phyloP scores from a whole-genome alignment of 2,888 invertebrate genomes.

The Sycophila texana region DNA sequence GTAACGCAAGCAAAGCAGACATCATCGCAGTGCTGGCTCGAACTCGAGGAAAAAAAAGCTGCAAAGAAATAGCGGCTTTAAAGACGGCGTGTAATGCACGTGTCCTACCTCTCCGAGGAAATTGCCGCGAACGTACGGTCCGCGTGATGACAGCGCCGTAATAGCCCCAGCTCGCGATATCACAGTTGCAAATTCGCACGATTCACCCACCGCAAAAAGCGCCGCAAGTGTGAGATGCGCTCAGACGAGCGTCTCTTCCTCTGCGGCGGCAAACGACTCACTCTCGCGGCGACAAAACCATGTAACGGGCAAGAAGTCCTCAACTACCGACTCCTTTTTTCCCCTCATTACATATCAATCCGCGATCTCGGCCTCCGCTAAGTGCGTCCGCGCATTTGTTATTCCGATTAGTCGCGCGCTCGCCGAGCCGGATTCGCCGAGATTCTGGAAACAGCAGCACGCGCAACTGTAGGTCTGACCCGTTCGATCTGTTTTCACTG shows the following conservation, averaged over 20 bases:
- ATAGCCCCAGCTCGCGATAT: conserved; percentile 10
- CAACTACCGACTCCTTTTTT: conserved; percentile 1
- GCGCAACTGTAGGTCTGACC: not conserved
- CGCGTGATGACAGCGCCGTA: conserved; percentile 22
- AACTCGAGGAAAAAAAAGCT: too few relatives aligned
- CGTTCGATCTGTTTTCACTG: not conserved
- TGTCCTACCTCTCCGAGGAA: conserved; percentile 2
- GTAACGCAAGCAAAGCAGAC: not conserved
- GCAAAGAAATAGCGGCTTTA: too few relatives aligned
- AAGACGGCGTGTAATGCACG: too few relatives aligned
- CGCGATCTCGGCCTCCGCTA: not conserved
- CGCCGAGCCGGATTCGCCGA: not conserved
- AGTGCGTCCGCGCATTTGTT: conserved; percentile 16
- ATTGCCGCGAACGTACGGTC: not conserved
- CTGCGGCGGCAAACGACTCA: not conserved
- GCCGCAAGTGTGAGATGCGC: not conserved
- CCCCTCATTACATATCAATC: not conserved
- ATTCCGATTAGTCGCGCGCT: conserved; percentile 19
- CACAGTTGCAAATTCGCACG: conserved; percentile 3
- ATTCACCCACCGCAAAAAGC: conserved; percentile 3
- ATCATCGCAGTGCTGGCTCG: too few relatives aligned
- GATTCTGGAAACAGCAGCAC: not conserved
- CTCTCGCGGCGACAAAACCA: not conserved
- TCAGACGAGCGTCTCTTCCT: conserved; percentile 1
- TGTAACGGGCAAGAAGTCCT: not conserved